Evolutionary conservation across 2,113 vertebrate species (phyloP), one percentile per base, ranked within the genome.

Genomic region (Sebastes schlegelii): DNA sequence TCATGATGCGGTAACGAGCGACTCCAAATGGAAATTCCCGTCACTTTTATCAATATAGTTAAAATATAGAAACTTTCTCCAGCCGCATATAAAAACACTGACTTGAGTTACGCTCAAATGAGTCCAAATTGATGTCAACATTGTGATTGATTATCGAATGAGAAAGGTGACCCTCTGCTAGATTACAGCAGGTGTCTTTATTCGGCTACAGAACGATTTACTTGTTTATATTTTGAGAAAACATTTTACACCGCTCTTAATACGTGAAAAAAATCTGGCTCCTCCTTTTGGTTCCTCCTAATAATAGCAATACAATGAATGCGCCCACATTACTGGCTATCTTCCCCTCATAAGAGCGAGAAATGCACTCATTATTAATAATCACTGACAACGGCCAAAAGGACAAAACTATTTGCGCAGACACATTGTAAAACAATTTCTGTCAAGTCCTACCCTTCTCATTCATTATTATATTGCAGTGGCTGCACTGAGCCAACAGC

Each of bases 21-120:
- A 81, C 58, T 63, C 62, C 42, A 73, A 71, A 76, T 83, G 19
- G n/a, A 73, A 51, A 54, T 79, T 74, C 57, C 9, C 13, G 1
- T 49, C 58, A 49, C 43, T 83, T 72, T 60, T 42, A 57, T 84
- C 42, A 67, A 3, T 65, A n/a, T 26, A 45, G 42, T 64, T 42
- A 45, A 72, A 71, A 67, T 26, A 46, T 23, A 48, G 40, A 70
- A n/a, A 54, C 16, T 23, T 57, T 2, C 43, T 74, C 54, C 69
- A 49, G 42, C 17, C 13, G 23, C 23, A 43, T 51, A 43, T 65
- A 49, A 74, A 84, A 79, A 6, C 34, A 60, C 19, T 51, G 16
- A 46, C 16, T 17, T 12, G 8, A 52, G 58, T 46, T 58, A 9
- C 1, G 34, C 17, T 58, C 4, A 21, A 72, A 61, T 42, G 45